phyloP scores from a whole-genome alignment of 2,888 invertebrate genomes.

The Nycteola revayana region DNA sequence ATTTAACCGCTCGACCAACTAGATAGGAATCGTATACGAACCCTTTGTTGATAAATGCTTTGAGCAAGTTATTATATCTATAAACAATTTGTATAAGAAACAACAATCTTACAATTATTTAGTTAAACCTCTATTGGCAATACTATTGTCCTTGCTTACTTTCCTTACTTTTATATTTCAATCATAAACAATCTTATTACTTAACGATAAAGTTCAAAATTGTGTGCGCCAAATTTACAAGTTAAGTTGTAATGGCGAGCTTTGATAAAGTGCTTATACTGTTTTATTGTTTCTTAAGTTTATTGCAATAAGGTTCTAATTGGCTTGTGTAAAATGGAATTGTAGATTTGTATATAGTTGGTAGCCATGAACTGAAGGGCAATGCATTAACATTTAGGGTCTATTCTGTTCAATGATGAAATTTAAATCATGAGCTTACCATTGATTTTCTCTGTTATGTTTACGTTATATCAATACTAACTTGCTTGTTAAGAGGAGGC shows the following conservation, averaged over 20 bases:
- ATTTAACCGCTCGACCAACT: too few relatives aligned
- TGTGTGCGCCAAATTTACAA: too few relatives aligned
- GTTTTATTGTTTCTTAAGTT: too few relatives aligned
- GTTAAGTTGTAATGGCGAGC: too few relatives aligned
- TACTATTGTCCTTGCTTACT: conserved; percentile 33
- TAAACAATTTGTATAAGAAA: conserved; percentile 16
- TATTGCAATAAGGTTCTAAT: neutral
- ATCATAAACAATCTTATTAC: neutral
- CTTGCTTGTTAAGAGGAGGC: too few relatives aligned
- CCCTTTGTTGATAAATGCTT: too few relatives aligned
- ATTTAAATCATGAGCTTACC: conserved; percentile 8
- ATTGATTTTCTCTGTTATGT: too few relatives aligned
- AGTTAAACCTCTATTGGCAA: conserved; percentile 29
- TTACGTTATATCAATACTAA: too few relatives aligned
- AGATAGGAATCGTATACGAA: too few relatives aligned
- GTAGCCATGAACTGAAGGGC: conserved; percentile 36
- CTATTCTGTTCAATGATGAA: conserved; percentile 35
- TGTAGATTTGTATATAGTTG: conserved; percentile 14
- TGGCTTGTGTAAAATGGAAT: neutral
- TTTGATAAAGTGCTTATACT: too few relatives aligned
- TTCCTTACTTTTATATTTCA: conserved; percentile 6
- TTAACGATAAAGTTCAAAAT: conserved; percentile 4
- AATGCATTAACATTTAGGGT: conserved; percentile 35
- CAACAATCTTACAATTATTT: conserved; percentile 34
- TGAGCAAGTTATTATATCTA: too few relatives aligned